Evolutionary conservation across 2,113 vertebrate genomes (phyloP).

Genomic region (Nesoenas mayeri): DNA sequence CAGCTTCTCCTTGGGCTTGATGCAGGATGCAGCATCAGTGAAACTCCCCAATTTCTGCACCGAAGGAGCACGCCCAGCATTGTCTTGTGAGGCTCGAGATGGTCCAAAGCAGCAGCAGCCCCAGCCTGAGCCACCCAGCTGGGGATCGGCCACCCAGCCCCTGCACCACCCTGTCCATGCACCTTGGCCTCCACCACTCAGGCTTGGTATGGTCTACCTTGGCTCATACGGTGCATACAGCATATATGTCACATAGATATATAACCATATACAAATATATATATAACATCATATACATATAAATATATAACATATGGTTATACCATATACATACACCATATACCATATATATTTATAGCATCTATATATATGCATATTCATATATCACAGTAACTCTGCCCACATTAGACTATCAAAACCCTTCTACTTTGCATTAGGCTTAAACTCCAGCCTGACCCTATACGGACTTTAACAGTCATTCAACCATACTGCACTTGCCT

Average conservation of each 20-base stretch:
- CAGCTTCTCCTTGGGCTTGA: background rate
- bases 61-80: background rate
- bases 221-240: too few species aligned
- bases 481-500: background rate
- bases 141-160: rapidly evolving
- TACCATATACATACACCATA: background rate
- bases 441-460: background rate
- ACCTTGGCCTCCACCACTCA: rapidly evolving
- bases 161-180: rapidly evolving
- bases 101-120: background rate
- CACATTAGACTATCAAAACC: background rate
- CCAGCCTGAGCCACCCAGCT: background rate
- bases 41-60: rapidly evolving
- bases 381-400: background rate
- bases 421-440: background rate
- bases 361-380: background rate
- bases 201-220: too few species aligned
- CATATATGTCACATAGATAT: too few species aligned
- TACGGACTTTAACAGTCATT: background rate
- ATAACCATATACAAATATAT: background rate
- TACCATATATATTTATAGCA: background rate
- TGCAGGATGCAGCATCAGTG: background rate
- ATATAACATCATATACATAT: background rate
- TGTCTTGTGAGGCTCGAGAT: background rate
- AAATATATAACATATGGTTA: too few species aligned